Base-by-base conservation (phyloP, 2,888 invertebrate genomes). In the Diloba caeruleocephala region DNA sequence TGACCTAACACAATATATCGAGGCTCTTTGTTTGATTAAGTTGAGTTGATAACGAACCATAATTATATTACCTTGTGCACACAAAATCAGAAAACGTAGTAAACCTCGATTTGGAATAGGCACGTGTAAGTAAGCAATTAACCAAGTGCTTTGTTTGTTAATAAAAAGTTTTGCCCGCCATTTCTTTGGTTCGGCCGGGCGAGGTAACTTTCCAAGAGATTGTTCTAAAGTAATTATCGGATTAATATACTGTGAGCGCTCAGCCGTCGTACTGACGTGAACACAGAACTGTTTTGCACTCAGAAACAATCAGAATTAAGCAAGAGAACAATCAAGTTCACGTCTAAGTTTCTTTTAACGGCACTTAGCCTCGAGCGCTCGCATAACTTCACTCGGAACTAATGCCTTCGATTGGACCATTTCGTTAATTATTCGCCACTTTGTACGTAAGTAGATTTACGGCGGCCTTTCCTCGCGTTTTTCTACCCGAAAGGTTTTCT, bases 341-440 rank as follows among this genome's bases (percentile, higher is more conserved):
- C 88, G 88, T 89, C 90, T 87, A 90, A 92, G 91, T 92, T 93
- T 90, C 92, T 91, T 92, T 92, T 91, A 92, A 90, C 92, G 90
- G 90, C 89, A 87, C 90, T 92, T 92, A 90, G 87, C 81, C 76
- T 79, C 70, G 78, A 76, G 82, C 86, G 78, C 77, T 85, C 85
- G 90, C 88, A 89, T 91, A 92, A 90, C 86, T 92, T 88, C 88
- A 81, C 82, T 83, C 74, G 81, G 79, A 90, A 90, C 90, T 90
- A 92, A 92, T 91, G 89, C 90, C 85, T 87, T 85, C 91, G 90
- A 92, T 92, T 87, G 91, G 92, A 85, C 92, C 92, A 92, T 93
- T 93, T 85, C 90, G 89, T 90, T 93, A 92, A 93, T 93, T 93
- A 92, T 93, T 92, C 92, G 90, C 89, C 91, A 92, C 91, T 92